Percentiles rank a stretch among this genome's conserved stretches.
These are phyloP conservation scores for Cephonodes hylas DNA, from an alignment of 2,888 invertebrate species.

Conservation along the genomic window DNA sequence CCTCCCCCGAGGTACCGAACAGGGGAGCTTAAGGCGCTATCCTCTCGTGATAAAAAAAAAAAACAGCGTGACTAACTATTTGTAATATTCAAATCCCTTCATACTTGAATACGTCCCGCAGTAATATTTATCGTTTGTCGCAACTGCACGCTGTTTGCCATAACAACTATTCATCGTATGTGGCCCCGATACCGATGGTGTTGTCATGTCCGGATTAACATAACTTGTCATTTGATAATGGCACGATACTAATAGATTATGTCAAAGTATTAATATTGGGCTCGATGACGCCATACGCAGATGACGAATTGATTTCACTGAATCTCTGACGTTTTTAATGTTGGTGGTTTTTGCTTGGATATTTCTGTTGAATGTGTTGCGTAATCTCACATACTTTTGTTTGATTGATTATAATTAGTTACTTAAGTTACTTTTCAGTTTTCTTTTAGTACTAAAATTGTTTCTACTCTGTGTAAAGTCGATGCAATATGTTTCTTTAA, in stretches of 20 bases:
- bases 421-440: too few species aligned
- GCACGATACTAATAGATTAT: constrained; percentile 10
- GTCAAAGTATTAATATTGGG: constrained; percentile 1
- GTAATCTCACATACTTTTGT: not conserved
- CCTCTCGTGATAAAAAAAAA: too few species aligned
- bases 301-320: not conserved
- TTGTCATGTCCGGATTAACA: constrained; percentile 44
- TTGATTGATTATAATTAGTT: too few species aligned
- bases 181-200: constrained; percentile 42
- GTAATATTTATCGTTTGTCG: not conserved
- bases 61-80: not conserved
- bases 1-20: too few species aligned
- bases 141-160: constrained; percentile 23
- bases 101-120: not conserved
- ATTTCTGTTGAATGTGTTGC: not conserved
- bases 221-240: constrained; percentile 46
- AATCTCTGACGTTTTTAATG: not conserved
- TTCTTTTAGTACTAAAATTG: too few species aligned
- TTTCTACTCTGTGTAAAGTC: too few species aligned
- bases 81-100: not conserved
- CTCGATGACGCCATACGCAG: not conserved
- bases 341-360: not conserved
- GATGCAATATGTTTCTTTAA: too few species aligned
- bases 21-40: too few species aligned
- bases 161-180: constrained; percentile 38